Conservation (phyloP, 1,140 invertebrate genomes). For the Hypsibius dujardini region DNA sequence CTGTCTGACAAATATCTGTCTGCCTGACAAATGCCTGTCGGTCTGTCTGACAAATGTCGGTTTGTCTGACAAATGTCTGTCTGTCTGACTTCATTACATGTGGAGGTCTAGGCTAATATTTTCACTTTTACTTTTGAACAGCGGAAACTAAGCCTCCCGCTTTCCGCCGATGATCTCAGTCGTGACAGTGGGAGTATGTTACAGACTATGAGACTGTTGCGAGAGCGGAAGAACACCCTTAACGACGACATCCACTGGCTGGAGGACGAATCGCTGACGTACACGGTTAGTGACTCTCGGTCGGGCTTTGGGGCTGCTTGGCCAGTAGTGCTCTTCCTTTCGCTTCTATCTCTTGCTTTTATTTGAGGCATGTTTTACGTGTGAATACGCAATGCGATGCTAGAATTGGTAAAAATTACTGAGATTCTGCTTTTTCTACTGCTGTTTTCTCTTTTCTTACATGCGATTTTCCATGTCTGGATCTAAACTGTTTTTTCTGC, state of each 20-base stretch:
- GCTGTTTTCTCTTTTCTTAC: not conserved
- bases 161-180: not conserved
- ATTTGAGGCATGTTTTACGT: not conserved
- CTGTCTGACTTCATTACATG: not conserved
- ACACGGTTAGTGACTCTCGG: not conserved
- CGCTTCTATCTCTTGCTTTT: too few relatives aligned
- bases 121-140: not conserved
- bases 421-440: not conserved
- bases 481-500: too few relatives aligned
- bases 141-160: not conserved
- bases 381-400: not conserved
- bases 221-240: not conserved
- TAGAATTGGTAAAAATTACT: not conserved
- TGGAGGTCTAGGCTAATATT: too few relatives aligned
- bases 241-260: conserved; percentile 7
- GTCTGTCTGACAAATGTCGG: not conserved
- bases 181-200: not conserved
- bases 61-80: not conserved
- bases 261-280: not conserved
- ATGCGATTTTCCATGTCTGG: too few relatives aligned
- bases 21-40: not conserved
- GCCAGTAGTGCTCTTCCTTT: too few relatives aligned
- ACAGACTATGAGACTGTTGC: not conserved
- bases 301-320: not conserved
- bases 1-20: not conserved